Base-by-base conservation (phyloP, 2,113 vertebrate genomes). In the Periophthalmodon schlosseri region DNA sequence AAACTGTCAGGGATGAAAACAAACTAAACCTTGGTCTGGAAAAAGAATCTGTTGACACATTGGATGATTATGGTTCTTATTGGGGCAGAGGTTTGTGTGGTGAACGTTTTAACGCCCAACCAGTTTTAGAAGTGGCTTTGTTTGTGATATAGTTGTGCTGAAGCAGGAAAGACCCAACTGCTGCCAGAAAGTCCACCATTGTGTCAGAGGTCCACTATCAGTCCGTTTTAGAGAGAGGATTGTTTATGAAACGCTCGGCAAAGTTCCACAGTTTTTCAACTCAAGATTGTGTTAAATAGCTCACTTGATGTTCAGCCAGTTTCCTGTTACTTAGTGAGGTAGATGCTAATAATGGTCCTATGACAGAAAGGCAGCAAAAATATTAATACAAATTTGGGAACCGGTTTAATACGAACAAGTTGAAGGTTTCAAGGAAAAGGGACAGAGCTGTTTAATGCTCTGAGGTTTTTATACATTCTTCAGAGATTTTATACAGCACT, bases 221-320 rank as follows among this genome's bases (percentile, higher is more conserved):
- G 63, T 44, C 63, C 12, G 49, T 21, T 68, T 46, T n/a, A 67
- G 64, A 15, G 36, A 23, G 36, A 49, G 16, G 21, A 44, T 49
- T 68, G 36, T 47, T 68, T 47, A 46, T 68, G 36, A 68, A 68
- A 46, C 11, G n/a, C 33, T 39, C 33, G n/a, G 34, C 63, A 65
- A 64, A 64, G 18, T n/a, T 39, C 34, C 28, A 3, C 28, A 20
- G 33, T 64, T 65, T 63, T 34, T 63, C 60, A 8, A 63, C 28
- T 34, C 58, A 28, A 28, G 58, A 15, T 16, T 15, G 58, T 61
- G 24, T 64, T 18, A 64, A 64, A 64, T 34, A 34, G 33, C 16
- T 64, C 60, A 64, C 60, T 64, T 34, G 33, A 64, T 36, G 60
- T 64, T 64, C 60, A 64, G 33, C 28, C 28, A 64, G 60, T 64